Evolutionary conservation across 2,888 invertebrate species (phyloP).

Genomic region (Plebejus anna): DNA sequence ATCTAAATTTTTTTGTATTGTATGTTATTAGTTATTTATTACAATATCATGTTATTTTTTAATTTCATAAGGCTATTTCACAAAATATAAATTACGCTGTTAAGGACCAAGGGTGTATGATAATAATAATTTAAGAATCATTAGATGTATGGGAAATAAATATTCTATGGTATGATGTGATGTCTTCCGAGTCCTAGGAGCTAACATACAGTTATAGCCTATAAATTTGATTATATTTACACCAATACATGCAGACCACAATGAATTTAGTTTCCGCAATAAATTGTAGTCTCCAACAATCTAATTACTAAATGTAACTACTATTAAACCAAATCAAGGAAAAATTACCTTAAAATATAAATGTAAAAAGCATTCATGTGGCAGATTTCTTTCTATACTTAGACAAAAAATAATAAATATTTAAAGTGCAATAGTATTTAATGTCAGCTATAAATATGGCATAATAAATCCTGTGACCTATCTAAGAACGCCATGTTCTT

Average conservation of each 20-base stretch:
- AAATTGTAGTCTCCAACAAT: conserved; percentile 13
- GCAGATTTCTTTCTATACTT: not conserved
- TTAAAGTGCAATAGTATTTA: not conserved
- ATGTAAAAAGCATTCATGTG: conserved; percentile 10
- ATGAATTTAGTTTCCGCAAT: not conserved
- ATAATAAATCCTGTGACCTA: not conserved
- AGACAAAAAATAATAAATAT: not conserved
- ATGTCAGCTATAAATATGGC: conserved; percentile 10
- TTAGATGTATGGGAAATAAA: not conserved
- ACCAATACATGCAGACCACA: conserved; percentile 16
- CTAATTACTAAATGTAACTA: not conserved
- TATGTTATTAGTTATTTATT: not conserved
- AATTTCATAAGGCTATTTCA: not conserved
- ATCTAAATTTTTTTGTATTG: not conserved
- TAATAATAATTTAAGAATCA: not conserved
- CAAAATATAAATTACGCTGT: not conserved
- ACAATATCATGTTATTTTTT: not conserved
- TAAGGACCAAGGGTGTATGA: not conserved
- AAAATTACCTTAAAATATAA: not conserved
- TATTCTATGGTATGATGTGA: conserved; percentile 1
- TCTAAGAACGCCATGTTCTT: not conserved
- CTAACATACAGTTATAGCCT: not conserved
- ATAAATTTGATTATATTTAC: conserved; percentile 12
- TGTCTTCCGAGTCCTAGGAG: not conserved
- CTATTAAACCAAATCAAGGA: not conserved